Conservation (phyloP, 2,888 invertebrate genomes). For the Caenorhabditis zanzibari region DNA sequence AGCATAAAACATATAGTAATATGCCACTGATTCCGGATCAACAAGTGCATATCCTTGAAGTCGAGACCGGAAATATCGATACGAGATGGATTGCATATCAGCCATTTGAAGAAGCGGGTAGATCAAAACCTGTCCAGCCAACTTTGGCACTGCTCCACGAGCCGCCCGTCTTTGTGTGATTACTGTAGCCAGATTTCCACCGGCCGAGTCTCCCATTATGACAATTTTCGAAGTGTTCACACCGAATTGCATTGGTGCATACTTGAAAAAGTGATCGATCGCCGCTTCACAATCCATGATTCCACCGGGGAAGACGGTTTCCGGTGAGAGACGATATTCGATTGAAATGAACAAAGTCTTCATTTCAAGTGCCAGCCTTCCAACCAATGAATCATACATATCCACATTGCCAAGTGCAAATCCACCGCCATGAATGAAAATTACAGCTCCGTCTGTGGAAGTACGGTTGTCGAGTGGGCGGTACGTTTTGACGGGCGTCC, state of each 20-base stretch:
- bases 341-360: conserved; percentile 71
- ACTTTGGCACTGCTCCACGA: conserved; percentile 59
- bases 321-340: conserved; percentile 84
- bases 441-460: conserved; percentile 73
- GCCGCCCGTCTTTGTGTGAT: conserved; percentile 70
- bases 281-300: conserved; percentile 83
- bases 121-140: conserved; percentile 81
- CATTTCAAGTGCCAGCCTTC: conserved; percentile 70
- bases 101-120: conserved; percentile 84
- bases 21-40: conserved; percentile 75
- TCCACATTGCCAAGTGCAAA: conserved; percentile 76
- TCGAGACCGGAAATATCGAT: conserved; percentile 73
- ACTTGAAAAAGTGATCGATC: conserved; percentile 81
- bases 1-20: conserved; percentile 77
- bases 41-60: conserved; percentile 74
- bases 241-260: conserved; percentile 60
- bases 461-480: conserved; percentile 62
- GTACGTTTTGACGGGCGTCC: conserved; percentile 72
- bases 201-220: conserved; percentile 81
- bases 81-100: conserved; percentile 83
- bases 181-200: conserved; percentile 78
- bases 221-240: conserved; percentile 75
- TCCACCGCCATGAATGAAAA: conserved; percentile 81
- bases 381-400: conserved; percentile 75
- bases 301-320: conserved; percentile 83